Conservation (phyloP, 2,113 vertebrate genomes). For the Excalfactoria chinensis region DNA sequence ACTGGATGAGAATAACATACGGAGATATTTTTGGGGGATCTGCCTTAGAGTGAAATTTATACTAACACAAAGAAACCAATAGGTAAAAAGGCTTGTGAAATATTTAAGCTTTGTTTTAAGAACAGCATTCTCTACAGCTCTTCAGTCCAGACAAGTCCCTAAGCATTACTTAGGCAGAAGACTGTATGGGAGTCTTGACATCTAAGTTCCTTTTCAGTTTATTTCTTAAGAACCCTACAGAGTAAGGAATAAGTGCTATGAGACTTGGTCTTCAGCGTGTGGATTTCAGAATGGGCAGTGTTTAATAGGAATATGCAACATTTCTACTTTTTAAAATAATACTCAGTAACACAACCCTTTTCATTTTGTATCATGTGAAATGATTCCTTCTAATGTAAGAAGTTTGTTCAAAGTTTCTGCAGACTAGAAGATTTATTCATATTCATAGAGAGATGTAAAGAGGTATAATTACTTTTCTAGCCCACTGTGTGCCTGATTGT, state of each 20-base stretch:
- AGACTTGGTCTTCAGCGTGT: neutral
- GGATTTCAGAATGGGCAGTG: neutral
- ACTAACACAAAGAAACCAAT: neutral
- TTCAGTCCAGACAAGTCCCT: neutral
- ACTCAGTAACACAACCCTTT: neutral
- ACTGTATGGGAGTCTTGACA: neutral
- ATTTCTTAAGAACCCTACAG: neutral
- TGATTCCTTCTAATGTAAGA: neutral
- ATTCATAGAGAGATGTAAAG: slow-evolving; percentile 28
- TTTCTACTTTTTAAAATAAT: neutral
- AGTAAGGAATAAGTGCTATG: neutral
- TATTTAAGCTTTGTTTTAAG: neutral
- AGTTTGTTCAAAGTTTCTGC: neutral
- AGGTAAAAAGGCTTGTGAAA: neutral
- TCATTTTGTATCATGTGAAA: neutral
- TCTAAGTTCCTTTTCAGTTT: neutral
- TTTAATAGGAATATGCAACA: neutral
- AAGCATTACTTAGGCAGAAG: neutral
- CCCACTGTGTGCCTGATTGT: slow-evolving; percentile 57
- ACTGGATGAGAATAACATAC: slow-evolving; percentile 9
- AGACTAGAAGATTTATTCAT: slow-evolving; percentile 11
- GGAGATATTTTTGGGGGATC: neutral
- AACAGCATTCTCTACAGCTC: neutral
- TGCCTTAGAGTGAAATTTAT: slow-evolving; percentile 15
- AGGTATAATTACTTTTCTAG: slow-evolving; percentile 70